Evolutionary conservation across 2,797 vertebrate genomes (phyloP).

Genomic region (Tapirus indicus): DNA sequence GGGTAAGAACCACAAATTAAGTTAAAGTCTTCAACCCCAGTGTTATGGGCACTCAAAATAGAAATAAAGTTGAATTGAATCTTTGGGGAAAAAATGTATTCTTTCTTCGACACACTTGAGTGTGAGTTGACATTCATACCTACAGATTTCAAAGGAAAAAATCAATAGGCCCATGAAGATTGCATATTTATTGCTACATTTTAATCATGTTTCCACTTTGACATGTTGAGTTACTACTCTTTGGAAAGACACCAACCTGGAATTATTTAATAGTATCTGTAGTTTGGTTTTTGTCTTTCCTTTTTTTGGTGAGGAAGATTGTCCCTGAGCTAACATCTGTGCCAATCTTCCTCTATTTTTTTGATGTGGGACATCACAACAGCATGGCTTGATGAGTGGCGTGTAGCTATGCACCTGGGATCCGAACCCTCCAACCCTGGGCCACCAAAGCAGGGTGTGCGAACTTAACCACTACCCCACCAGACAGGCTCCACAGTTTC

Average conservation of each 20-base stretch:
- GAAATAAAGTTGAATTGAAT: background rate
- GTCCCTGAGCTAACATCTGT: too few species aligned
- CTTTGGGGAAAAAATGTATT: background rate
- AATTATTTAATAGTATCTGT: background rate
- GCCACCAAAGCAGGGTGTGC: too few species aligned
- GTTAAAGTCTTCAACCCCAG: background rate
- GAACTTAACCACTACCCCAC: too few species aligned
- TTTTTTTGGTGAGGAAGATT: too few species aligned
- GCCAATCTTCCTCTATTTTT: too few species aligned
- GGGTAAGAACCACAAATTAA: background rate
- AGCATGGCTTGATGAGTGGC: too few species aligned
- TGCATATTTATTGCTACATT: background rate
- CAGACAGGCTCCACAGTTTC: too few species aligned
- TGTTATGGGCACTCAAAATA: background rate
- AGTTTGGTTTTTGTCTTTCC: background rate
- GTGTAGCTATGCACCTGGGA: too few species aligned
- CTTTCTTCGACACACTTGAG: background rate
- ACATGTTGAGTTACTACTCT: background rate
- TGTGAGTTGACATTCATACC: background rate
- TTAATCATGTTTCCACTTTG: background rate
- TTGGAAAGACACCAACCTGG: background rate
- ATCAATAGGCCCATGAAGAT: background rate
- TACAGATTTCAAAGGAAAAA: background rate
- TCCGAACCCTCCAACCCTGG: too few species aligned
- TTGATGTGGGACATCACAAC: too few species aligned